Conservation (phyloP, 37 sponge, comb jelly and placozoan species). For the Cliona cf. orientalis region DNA sequence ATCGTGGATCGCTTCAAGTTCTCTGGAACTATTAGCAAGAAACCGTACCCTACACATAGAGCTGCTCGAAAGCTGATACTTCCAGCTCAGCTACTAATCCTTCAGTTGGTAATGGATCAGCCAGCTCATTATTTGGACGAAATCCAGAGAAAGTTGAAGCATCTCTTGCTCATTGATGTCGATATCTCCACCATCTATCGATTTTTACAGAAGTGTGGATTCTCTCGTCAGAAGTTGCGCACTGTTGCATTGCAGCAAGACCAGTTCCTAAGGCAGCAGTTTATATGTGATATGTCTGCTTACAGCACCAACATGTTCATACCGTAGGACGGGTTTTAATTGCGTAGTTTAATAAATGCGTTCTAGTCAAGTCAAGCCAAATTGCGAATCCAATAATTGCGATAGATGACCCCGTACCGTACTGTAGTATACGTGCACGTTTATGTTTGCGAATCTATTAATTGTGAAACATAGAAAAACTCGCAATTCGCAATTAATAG, state of each 20-base stretch:
- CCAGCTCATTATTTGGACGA: background rate
- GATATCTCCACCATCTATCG: background rate
- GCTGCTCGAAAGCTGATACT: background rate
- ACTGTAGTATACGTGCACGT: no score
- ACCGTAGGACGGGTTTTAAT: no score
- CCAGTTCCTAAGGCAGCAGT: background rate
- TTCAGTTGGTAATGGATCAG: background rate
- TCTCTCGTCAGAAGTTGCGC: background rate
- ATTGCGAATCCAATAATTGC: no score
- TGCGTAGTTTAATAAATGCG: no score
- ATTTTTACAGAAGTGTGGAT: background rate
- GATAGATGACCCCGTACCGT: no score
- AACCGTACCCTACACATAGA: background rate
- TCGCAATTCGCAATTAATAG: no score
- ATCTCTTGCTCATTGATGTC: background rate
- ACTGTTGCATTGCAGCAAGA: conserved; percentile 1
- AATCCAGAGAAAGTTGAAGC: background rate
- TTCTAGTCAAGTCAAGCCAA: no score
- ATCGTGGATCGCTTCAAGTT: background rate
- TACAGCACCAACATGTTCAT: conserved; percentile 1
- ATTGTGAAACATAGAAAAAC: no score
- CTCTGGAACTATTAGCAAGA: background rate
- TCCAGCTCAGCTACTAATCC: background rate
- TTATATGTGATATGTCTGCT: background rate
- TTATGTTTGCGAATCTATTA: no score